A percentile compares a stretch with the other conserved stretches of the same genome.
These are phyloP conservation scores for Drosophila mayaguana DNA, from an alignment of 2,888 invertebrate species.

Conservation along the genomic window DNA sequence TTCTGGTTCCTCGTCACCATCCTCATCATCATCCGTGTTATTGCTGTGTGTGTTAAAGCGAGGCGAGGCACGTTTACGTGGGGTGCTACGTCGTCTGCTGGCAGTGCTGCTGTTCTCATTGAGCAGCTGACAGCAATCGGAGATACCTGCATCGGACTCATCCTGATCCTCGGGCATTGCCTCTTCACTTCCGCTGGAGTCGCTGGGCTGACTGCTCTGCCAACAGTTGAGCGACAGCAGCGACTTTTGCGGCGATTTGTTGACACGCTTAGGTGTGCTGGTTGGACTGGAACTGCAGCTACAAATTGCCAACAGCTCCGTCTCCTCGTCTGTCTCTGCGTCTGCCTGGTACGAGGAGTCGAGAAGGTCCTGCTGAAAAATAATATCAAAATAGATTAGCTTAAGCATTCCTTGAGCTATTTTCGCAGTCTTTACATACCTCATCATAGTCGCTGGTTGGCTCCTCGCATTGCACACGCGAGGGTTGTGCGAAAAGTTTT, in stretches of 20 bases:
- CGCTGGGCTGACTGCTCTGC: constrained; percentile 74
- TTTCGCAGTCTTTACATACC: constrained; percentile 49
- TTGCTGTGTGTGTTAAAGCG: constrained; percentile 44
- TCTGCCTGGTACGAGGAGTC: constrained; percentile 81
- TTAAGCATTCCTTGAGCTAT: neutral
- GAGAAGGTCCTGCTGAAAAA: constrained; percentile 66
- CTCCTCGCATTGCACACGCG: constrained; percentile 55
- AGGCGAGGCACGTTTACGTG: constrained; percentile 19
- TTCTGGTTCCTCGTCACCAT: constrained; percentile 63
- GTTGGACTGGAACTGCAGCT: constrained; percentile 58
- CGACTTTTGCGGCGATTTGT: constrained; percentile 74
- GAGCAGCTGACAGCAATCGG: constrained; percentile 81
- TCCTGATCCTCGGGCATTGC: constrained; percentile 17
- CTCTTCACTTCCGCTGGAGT: constrained; percentile 62
- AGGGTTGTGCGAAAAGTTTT: constrained; percentile 79
- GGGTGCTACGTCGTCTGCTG: constrained; percentile 33
- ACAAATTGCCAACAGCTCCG: constrained; percentile 61
- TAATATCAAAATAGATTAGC: neutral
- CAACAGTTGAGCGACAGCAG: constrained; percentile 76
- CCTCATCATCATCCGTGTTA: constrained; percentile 58
- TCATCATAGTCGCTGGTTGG: constrained; percentile 80
- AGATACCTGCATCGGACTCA: constrained; percentile 78
- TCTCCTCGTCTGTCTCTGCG: constrained; percentile 73
- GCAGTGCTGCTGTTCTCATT: constrained; percentile 42
- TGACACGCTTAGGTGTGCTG: constrained; percentile 54